Evolutionary conservation across 2,113 vertebrate species (phyloP).

Genomic region (Melanerpes formicivorus): DNA sequence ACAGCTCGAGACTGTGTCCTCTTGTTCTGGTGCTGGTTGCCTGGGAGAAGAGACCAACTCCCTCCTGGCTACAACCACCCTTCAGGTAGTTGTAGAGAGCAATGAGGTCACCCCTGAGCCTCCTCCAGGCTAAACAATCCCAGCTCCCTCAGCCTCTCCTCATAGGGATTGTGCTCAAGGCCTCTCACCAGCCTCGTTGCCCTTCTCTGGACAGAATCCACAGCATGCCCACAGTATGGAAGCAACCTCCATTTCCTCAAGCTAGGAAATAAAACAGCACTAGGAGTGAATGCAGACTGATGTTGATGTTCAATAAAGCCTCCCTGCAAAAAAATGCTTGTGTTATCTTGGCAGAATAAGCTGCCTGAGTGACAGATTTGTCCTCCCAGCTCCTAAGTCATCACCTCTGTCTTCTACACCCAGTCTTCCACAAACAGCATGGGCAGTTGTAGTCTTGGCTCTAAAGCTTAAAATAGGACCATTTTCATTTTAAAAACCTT

Average conservation of each 20-base stretch:
- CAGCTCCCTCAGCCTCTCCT: too few species aligned
- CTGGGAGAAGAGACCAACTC: too few species aligned
- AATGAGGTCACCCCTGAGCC: too few species aligned
- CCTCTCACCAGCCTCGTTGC: too few species aligned
- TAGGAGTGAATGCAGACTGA: neutral
- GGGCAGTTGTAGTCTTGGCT: neutral
- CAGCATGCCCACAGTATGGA: neutral
- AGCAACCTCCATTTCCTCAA: neutral
- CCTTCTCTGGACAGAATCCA: neutral
- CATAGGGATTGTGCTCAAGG: too few species aligned
- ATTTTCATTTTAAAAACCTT: neutral
- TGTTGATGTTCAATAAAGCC: neutral
- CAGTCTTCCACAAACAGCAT: neutral
- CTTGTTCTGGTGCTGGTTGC: too few species aligned
- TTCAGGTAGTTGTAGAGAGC: too few species aligned
- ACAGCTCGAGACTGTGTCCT: too few species aligned
- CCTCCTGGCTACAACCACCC: too few species aligned
- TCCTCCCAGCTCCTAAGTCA: neutral
- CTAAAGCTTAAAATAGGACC: neutral
- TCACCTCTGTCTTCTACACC: neutral
- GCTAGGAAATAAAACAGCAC: neutral
- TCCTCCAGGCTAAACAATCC: too few species aligned
- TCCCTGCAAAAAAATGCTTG: neutral
- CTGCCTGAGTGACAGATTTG: neutral
- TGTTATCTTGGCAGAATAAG: neutral